Conservation (phyloP, 2,113 vertebrate genomes). For the Lota lota region DNA sequence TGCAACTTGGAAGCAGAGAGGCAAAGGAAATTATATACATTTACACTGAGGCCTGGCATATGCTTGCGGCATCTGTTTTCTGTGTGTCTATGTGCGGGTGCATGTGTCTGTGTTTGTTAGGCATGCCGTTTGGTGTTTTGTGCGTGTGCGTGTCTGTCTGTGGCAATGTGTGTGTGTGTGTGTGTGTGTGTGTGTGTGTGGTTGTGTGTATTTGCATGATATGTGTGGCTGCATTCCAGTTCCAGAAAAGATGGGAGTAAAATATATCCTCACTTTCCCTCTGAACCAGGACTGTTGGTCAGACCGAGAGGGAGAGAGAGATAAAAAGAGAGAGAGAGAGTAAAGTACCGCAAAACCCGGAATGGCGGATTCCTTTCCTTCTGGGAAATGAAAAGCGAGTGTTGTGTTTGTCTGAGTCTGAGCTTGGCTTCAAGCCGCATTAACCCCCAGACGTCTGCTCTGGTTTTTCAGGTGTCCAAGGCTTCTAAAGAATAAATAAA, state of each 20-base stretch:
- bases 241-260: slow-evolving; percentile 25
- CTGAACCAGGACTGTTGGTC: slow-evolving; percentile 42
- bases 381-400: slow-evolving; percentile 29
- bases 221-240: slow-evolving; percentile 51
- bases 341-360: slow-evolving; percentile 20
- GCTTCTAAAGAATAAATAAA: too few relatives aligned
- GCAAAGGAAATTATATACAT: slow-evolving; percentile 53
- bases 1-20: slow-evolving; percentile 14
- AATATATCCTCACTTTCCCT: slow-evolving; percentile 29
- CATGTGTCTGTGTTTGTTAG: neutral
- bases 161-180: neutral
- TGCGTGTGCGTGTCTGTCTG: neutral
- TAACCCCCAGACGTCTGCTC: too few relatives aligned
- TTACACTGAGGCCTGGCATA: slow-evolving; percentile 35
- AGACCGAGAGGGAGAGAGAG: slow-evolving; percentile 14
- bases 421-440: slow-evolving; percentile 3
- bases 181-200: neutral
- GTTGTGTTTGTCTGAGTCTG: slow-evolving; percentile 31
- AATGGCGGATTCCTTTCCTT: slow-evolving; percentile 38
- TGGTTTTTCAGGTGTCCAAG: too few relatives aligned
- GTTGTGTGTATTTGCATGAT: slow-evolving; percentile 21
- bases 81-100: neutral
- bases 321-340: neutral
- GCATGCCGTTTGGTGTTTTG: neutral
- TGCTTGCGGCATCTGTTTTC: slow-evolving; percentile 36